Conservation (phyloP, 2,888 invertebrate genomes). For the Netelia fuscicornis region DNA sequence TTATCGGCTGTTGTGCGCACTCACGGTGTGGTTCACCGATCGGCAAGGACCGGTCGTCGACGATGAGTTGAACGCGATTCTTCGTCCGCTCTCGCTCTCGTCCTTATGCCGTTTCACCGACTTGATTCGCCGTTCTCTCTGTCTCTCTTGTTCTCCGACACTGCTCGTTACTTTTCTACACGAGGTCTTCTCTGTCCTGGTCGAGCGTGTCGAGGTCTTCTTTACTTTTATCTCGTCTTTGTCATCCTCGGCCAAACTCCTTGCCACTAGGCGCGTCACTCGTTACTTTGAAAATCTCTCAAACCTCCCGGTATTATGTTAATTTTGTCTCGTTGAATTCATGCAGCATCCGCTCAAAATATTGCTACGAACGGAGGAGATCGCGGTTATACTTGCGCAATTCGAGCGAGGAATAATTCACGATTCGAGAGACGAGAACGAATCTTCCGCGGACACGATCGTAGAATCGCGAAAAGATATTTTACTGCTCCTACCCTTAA, state of each 20-base stretch:
- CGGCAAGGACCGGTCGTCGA: conserved; percentile 50
- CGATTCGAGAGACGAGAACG: conserved; percentile 25
- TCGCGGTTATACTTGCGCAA: conserved; percentile 54
- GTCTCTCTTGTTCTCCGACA: conserved; percentile 31
- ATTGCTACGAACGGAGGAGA: conserved; percentile 1
- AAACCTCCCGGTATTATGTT: conserved; percentile 77
- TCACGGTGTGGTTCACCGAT: conserved; percentile 24
- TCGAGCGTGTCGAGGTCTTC: not conserved
- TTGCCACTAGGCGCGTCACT: conserved; percentile 41
- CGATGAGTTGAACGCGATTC: conserved; percentile 56
- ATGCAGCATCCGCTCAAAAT: not conserved
- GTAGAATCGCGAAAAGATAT: not conserved
- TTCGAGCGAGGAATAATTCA: conserved; percentile 49
- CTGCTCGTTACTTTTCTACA: conserved; percentile 47
- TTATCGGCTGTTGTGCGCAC: conserved; percentile 1
- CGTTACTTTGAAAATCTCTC: conserved; percentile 41
- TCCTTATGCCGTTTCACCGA: conserved; percentile 32
- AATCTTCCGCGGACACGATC: conserved; percentile 17
- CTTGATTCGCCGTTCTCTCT: conserved; percentile 42
- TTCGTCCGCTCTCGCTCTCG: conserved; percentile 39
- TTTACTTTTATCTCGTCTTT: not conserved
- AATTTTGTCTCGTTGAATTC: conserved; percentile 69
- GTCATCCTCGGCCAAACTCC: not conserved
- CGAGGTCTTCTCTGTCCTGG: not conserved
- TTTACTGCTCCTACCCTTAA: not conserved